Conservation (phyloP, 1,140 invertebrate species). For the Akabosia matsudoensis region DNA sequence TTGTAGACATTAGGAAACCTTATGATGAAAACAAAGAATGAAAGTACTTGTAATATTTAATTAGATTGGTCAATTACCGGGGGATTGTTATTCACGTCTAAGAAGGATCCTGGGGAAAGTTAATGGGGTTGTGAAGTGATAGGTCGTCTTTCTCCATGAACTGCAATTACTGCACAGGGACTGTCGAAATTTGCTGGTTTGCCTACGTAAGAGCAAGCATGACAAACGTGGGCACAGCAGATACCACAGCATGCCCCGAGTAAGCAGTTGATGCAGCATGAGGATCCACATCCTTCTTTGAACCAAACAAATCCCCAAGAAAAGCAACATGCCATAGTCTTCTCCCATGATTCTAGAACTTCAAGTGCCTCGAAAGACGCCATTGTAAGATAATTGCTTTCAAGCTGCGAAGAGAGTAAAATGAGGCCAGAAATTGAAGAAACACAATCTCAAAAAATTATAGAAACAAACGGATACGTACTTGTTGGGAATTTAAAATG, state of each 20-base stretch:
- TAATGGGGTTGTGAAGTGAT: constrained; percentile 13
- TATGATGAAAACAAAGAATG: no score
- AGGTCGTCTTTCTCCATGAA: not conserved
- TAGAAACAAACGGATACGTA: no score
- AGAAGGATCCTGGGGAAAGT: not conserved
- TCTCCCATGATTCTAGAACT: constrained; percentile 21
- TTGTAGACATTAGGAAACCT: no score
- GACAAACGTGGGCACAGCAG: constrained; percentile 30
- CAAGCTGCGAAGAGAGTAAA: no score
- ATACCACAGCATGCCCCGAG: constrained; percentile 7
- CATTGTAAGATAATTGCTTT: not conserved
- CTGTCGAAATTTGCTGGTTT: constrained; percentile 9
- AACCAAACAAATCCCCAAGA: constrained; percentile 27
- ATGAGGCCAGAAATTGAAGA: no score
- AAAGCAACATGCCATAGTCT: constrained; percentile 26
- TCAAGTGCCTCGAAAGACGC: not conserved
- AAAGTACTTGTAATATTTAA: no score
- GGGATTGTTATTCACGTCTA: no score
- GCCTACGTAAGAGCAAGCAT: constrained; percentile 30
- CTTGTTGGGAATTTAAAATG: no score
- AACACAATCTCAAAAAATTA: no score
- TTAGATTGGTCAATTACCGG: no score
- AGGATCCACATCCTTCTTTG: constrained; percentile 23
- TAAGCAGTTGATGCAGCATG: constrained; percentile 10
- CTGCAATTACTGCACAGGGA: not conserved